A percentile compares a stretch with the other conserved stretches of the same genome.
phyloP scores from a whole-genome alignment of 2,797 vertebrate species.

The Thaleichthys pacificus region DNA sequence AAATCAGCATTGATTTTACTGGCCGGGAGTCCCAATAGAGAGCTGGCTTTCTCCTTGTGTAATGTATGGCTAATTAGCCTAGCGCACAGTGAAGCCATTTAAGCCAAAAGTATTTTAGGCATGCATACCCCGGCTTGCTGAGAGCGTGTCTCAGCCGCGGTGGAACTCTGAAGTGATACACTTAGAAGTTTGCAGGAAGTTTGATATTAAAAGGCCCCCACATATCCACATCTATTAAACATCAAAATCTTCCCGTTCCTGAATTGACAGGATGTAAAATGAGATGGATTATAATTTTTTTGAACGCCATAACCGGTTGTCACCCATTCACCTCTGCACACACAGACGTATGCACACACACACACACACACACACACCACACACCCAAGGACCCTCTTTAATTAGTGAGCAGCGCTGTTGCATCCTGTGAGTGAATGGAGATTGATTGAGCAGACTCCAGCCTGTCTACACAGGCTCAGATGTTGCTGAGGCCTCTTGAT shows the following conservation, averaged over 20 bases:
- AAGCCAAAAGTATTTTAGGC: slow-evolving; percentile 16
- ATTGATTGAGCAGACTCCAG: slow-evolving; percentile 70
- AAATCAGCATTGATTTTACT: slow-evolving; percentile 54
- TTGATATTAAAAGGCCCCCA: too few relatives aligned
- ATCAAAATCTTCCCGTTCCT: too few relatives aligned
- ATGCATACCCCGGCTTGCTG: neutral
- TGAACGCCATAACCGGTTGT: too few relatives aligned
- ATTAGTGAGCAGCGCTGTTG: slow-evolving; percentile 22
- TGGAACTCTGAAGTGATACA: too few relatives aligned
- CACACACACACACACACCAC: too few relatives aligned
- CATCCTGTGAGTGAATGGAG: slow-evolving; percentile 29
- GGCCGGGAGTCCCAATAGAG: slow-evolving; percentile 28
- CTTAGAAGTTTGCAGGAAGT: too few relatives aligned
- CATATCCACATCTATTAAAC: too few relatives aligned
- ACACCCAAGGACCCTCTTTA: neutral
- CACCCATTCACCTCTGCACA: too few relatives aligned
- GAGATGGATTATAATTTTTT: too few relatives aligned
- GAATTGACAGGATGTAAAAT: too few relatives aligned
- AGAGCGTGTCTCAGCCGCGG: neutral
- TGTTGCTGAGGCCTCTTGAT: slow-evolving; percentile 66
- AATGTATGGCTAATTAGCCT: slow-evolving; percentile 44
- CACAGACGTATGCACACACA: too few relatives aligned
- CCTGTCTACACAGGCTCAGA: slow-evolving; percentile 57
- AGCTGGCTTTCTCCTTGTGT: slow-evolving; percentile 11
- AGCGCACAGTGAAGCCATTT: slow-evolving; percentile 33